Conservation (phyloP, 2,797 vertebrate genomes). For the Octomys mimax region DNA sequence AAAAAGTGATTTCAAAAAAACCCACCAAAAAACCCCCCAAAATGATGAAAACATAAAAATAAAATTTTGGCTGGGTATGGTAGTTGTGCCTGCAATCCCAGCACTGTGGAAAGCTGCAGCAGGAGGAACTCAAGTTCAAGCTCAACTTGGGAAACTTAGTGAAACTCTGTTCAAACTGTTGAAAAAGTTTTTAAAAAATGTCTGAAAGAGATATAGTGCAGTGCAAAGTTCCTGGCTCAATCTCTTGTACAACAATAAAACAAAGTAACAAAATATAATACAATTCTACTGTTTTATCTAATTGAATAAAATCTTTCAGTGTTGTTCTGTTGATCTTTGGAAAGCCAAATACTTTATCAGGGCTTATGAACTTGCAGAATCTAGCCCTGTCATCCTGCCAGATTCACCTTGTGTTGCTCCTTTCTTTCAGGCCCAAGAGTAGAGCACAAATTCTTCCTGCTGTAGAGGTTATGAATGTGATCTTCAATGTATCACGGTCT, state of each 20-base stretch:
- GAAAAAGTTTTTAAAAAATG: not conserved
- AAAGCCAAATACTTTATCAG: not conserved
- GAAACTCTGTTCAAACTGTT: not conserved
- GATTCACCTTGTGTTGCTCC: not conserved
- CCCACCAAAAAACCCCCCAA: not conserved
- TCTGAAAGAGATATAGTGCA: not conserved
- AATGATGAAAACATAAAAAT: not conserved
- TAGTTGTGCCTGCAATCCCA: not conserved
- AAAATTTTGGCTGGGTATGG: not conserved
- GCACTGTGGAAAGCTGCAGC: not conserved
- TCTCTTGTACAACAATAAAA: not conserved
- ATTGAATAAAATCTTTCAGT: not conserved
- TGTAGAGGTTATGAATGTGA: not conserved
- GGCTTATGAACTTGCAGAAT: not conserved
- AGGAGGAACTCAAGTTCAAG: not conserved
- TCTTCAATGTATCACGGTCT: not conserved
- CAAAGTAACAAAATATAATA: not conserved
- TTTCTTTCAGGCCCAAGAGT: slow-evolving; percentile 21
- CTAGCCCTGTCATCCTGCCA: not conserved
- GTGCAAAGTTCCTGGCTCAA: not conserved
- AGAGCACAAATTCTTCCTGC: not conserved
- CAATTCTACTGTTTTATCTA: not conserved
- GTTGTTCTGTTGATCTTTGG: slow-evolving; percentile 23
- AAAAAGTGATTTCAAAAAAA: not conserved
- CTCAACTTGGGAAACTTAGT: not conserved